Evolutionary conservation across 1,140 invertebrate genomes (phyloP).

Genomic region (Papilio machaon): DNA sequence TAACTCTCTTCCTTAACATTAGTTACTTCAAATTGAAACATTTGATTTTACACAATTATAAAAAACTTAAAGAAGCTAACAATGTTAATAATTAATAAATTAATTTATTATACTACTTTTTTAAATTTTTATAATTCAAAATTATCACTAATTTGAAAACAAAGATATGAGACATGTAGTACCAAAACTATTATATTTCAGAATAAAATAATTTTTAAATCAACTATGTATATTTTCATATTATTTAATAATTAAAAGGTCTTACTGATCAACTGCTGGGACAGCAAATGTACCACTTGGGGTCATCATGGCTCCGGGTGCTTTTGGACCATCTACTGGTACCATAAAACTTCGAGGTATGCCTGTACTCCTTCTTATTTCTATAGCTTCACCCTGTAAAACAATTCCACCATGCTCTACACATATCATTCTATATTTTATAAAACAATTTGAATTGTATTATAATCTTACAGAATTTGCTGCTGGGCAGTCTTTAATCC

Average conservation of each 20-base stretch:
- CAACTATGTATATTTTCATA: background rate
- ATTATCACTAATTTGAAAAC: no score
- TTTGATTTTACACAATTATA: background rate
- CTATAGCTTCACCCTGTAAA: slow-evolving; percentile 84
- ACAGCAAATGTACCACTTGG: slow-evolving; percentile 95
- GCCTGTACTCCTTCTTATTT: slow-evolving; percentile 97
- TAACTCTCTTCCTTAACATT: background rate
- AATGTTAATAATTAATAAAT: no score
- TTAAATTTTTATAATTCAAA: no score
- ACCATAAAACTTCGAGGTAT: slow-evolving; percentile 99
- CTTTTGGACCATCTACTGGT: slow-evolving; percentile 92
- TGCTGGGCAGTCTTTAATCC: slow-evolving; percentile 96
- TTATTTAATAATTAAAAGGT: slow-evolving; percentile 47
- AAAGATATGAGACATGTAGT: no score
- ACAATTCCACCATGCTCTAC: slow-evolving; percentile 38
- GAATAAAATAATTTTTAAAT: background rate
- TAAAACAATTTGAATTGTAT: background rate
- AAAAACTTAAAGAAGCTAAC: no score
- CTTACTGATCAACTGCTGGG: slow-evolving; percentile 95
- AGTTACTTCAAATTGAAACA: background rate
- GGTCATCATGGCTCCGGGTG: slow-evolving; percentile 97
- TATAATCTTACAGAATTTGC: slow-evolving; percentile 66
- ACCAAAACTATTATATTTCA: background rate
- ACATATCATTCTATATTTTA: background rate
- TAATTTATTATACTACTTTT: no score